Conservation (phyloP, 30 jellyfish, hydroid and myxozoan species). For the Turritopsis dohrnii region DNA sequence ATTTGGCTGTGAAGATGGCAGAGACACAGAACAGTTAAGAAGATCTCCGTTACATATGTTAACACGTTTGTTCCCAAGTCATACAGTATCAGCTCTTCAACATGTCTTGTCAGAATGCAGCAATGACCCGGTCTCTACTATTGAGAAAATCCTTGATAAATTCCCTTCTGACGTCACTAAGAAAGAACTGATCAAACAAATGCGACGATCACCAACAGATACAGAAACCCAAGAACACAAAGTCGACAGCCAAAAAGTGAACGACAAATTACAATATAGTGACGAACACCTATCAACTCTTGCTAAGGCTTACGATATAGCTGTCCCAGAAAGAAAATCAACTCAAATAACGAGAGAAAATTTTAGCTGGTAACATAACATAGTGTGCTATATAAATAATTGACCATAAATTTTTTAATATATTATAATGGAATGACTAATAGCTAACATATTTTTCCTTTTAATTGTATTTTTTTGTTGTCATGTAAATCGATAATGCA, state of each 20-base stretch:
- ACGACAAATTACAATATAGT: not conserved
- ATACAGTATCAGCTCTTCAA: slow-evolving; percentile 51
- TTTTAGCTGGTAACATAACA: not conserved
- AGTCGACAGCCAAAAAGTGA: not conserved
- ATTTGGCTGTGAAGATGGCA: not conserved
- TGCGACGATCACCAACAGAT: slow-evolving; percentile 13
- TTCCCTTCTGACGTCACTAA: slow-evolving; percentile 65
- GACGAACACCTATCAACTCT: slow-evolving; percentile 91
- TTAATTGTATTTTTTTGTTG: too few species aligned
- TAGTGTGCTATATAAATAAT: not conserved
- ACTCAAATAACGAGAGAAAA: not conserved
- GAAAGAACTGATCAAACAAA: slow-evolving; percentile 28
- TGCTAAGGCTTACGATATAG: slow-evolving; percentile 93
- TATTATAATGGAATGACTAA: too few species aligned
- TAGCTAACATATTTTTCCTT: too few species aligned
- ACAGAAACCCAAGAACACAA: slow-evolving; percentile 2
- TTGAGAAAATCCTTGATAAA: slow-evolving; percentile 77
- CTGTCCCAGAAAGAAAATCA: slow-evolving; percentile 38
- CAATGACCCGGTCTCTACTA: slow-evolving; percentile 88
- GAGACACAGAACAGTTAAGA: slow-evolving; percentile 29
- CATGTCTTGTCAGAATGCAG: slow-evolving; percentile 65
- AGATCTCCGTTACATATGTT: slow-evolving; percentile 82
- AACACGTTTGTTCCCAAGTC: slow-evolving; percentile 85
- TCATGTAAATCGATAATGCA: too few species aligned
- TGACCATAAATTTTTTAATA: too few species aligned